Conservation (phyloP, 37 sponge, comb jelly and placozoan genomes). For the Aphrocallistes beatrix region DNA sequence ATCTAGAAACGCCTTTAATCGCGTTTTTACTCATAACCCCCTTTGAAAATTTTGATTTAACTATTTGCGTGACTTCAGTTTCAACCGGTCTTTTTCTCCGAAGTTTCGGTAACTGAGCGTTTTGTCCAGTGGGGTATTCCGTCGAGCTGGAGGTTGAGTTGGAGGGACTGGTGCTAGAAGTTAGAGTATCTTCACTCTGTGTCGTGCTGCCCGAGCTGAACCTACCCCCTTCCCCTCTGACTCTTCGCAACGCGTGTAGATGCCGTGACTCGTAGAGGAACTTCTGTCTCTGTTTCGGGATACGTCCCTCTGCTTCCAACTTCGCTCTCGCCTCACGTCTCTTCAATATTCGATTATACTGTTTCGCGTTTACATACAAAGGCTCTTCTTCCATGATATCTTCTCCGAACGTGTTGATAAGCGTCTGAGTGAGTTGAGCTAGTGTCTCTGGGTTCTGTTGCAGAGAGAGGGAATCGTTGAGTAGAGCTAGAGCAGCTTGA, state of each 20-base stretch:
- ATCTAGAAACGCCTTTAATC: too few relatives aligned
- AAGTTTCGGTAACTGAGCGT: too few relatives aligned
- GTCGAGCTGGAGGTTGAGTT: neutral
- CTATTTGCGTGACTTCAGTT: too few relatives aligned
- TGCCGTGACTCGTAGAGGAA: constrained; percentile 92
- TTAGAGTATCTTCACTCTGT: neutral
- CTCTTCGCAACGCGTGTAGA: constrained; percentile 63
- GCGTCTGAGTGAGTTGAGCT: neutral
- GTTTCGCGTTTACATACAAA: constrained; percentile 94
- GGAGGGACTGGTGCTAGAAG: neutral
- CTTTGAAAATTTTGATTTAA: too few relatives aligned
- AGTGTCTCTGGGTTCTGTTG: neutral
- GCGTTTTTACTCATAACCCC: too few relatives aligned
- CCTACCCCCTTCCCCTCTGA: constrained; percentile 67
- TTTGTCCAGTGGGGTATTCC: neutral
- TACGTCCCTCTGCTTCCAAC: constrained; percentile 80
- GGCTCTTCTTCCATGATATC: constrained; percentile 72
- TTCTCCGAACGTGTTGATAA: neutral
- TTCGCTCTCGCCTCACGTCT: constrained; percentile 81
- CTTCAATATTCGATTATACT: constrained; percentile 89
- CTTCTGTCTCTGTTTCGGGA: constrained; percentile 90
- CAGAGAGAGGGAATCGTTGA: neutral
- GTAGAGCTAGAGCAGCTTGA: neutral
- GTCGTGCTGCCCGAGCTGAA: constrained; percentile 30
- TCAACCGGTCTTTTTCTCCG: too few relatives aligned